Percentiles rank a stretch among this genome's conserved stretches.
phyloP scores from a whole-genome alignment of 2,888 invertebrate genomes.

The Rotaria magnacalcarata region DNA sequence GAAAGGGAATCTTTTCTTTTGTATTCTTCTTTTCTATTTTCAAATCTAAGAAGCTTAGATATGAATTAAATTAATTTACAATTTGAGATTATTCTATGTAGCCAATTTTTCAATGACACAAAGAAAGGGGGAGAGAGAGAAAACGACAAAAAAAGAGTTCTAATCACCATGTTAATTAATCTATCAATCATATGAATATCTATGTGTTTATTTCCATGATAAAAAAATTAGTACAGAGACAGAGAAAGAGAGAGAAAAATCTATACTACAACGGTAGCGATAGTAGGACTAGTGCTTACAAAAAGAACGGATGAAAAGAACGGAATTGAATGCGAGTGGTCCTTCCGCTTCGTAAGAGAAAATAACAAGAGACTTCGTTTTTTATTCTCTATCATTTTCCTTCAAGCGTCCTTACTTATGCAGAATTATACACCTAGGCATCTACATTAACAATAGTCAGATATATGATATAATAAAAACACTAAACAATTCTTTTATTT shows the following conservation, averaged over 20 bases:
- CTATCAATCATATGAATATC: not conserved
- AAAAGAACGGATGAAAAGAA: constrained; percentile 5
- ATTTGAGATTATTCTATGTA: not conserved
- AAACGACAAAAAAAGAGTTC: too few relatives aligned
- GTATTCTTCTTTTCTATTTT: too few relatives aligned
- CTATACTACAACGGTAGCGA: not conserved
- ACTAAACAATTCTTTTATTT: not conserved
- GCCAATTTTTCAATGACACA: not conserved
- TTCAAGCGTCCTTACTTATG: not conserved
- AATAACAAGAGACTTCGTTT: constrained; percentile 21
- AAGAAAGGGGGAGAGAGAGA: too few relatives aligned
- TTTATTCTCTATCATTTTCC: constrained; percentile 4
- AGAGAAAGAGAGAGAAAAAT: not conserved
- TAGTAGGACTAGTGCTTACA: not conserved
- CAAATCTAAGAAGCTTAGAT: not conserved
- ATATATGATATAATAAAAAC: not conserved
- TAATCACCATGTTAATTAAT: too few relatives aligned
- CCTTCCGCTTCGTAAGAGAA: not conserved
- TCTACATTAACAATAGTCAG: not conserved
- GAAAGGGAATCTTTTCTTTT: not conserved
- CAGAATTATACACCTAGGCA: not conserved
- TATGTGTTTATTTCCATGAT: not conserved
- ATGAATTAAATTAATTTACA: not conserved
- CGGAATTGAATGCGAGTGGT: constrained; percentile 6
- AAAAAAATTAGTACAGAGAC: not conserved